Conservation (phyloP, 1,140 invertebrate species). For the Sarcophaga peregrina region DNA sequence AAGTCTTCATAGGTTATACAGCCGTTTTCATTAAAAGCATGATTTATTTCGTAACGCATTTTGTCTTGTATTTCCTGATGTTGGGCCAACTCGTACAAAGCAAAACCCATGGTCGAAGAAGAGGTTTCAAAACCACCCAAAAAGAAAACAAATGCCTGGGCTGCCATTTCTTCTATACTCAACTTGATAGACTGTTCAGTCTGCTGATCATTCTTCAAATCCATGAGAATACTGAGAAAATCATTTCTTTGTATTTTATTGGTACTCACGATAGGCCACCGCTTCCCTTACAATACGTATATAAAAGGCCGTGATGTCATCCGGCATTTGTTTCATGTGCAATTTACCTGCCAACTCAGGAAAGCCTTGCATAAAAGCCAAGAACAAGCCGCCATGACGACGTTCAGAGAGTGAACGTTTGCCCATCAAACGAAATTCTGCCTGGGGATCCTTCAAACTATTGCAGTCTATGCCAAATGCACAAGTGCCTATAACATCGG, state of each 20-base stretch:
- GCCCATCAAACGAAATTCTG: constrained; percentile 67
- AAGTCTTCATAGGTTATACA: constrained; percentile 71
- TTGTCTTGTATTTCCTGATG: constrained; percentile 68
- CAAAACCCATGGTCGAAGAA: constrained; percentile 68
- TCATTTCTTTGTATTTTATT: constrained; percentile 63
- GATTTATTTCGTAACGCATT: constrained; percentile 66
- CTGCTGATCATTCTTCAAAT: constrained; percentile 51
- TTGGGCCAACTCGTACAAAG: constrained; percentile 69
- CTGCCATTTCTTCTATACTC: neutral
- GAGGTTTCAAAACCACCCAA: constrained; percentile 68
- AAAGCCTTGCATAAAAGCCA: constrained; percentile 48
- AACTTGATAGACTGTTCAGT: neutral
- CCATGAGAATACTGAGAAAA: constrained; percentile 65
- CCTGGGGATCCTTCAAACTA: constrained; percentile 68
- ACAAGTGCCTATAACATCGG: constrained; percentile 73
- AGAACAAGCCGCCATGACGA: constrained; percentile 7
- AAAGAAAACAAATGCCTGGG: constrained; percentile 10
- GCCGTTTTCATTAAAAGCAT: constrained; percentile 65
- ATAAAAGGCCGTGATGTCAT: constrained; percentile 61
- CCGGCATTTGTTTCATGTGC: constrained; percentile 48
- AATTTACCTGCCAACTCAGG: constrained; percentile 47
- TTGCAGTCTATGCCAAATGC: constrained; percentile 72
- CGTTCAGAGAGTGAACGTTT: constrained; percentile 55
- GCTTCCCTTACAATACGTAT: constrained; percentile 58
- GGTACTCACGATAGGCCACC: constrained; percentile 63